These are phyloP conservation scores for Nowickia ferox DNA, from an alignment of 2,888 invertebrate genomes.

Conservation along the genomic window DNA sequence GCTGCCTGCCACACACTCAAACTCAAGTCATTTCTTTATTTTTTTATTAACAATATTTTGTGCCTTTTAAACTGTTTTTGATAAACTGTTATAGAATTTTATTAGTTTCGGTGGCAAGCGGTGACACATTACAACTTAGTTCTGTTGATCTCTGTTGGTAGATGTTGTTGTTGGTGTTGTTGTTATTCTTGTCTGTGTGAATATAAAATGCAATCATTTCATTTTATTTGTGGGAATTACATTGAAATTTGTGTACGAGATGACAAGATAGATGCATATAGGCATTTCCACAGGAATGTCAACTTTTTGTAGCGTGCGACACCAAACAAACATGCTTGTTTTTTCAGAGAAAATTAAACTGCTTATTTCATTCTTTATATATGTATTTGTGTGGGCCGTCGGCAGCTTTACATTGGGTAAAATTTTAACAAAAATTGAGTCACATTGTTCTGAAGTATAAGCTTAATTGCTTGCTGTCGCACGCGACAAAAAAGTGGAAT, in stretches of 20 bases:
- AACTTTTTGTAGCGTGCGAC: no score
- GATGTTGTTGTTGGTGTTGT: neutral
- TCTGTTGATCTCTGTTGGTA: conserved; percentile 17
- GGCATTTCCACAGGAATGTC: no score
- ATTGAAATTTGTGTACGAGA: conserved; percentile 59
- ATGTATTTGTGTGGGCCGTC: no score
- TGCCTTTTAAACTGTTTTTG: conserved; percentile 54
- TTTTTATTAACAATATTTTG: no score
- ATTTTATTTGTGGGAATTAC: conserved; percentile 67
- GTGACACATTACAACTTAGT: conserved; percentile 69
- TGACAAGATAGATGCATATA: conserved; percentile 61
- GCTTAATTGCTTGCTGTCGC: no score
- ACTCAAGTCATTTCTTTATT: neutral
- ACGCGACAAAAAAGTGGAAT: no score
- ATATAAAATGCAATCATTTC: conserved; percentile 49
- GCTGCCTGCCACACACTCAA: conserved; percentile 41
- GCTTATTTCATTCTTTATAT: no score
- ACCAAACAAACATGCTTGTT: no score
- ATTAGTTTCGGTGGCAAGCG: conserved; percentile 70
- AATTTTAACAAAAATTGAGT: no score
- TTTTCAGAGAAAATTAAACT: no score
- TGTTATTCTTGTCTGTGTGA: conserved; percentile 21
- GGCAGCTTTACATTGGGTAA: no score
- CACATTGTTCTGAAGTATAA: no score
- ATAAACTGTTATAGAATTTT: conserved; percentile 68